phyloP scores from a whole-genome alignment of 92 coral and sea anemone genomes.

The Heliopora coerulea region DNA sequence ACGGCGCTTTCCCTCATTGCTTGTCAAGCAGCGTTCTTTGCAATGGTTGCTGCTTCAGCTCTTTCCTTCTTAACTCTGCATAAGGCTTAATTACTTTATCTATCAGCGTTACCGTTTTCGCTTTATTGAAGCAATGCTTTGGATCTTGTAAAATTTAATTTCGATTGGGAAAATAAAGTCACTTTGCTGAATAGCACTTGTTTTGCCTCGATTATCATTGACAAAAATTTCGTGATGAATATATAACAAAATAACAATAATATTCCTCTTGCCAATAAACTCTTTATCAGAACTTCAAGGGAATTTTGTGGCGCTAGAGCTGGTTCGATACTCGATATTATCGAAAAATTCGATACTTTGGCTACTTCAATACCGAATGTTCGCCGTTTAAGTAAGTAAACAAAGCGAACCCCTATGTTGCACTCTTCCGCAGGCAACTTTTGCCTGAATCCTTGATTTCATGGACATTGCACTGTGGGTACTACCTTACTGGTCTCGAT shows the following conservation, averaged over 20 bases:
- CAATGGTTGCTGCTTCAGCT: slow-evolving; percentile 46
- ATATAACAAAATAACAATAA: slow-evolving; percentile 33
- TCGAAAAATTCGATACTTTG: too few relatives aligned
- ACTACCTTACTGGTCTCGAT: too few relatives aligned
- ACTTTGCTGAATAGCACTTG: slow-evolving; percentile 24
- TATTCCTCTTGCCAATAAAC: slow-evolving; percentile 30
- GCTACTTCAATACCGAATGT: too few relatives aligned
- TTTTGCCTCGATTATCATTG: slow-evolving; percentile 42
- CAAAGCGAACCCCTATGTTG: too few relatives aligned
- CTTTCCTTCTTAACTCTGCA: slow-evolving; percentile 42
- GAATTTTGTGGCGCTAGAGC: slow-evolving; percentile 66
- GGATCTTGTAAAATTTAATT: slow-evolving; percentile 50
- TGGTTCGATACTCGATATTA: too few relatives aligned
- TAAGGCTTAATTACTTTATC: slow-evolving; percentile 50
- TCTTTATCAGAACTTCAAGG: slow-evolving; percentile 54
- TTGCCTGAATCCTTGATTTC: too few relatives aligned
- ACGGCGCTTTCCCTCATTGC: slow-evolving; percentile 9
- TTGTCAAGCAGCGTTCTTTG: slow-evolving; percentile 54
- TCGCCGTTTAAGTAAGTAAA: too few relatives aligned
- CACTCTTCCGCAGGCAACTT: too few relatives aligned
- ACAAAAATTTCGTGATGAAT: slow-evolving; percentile 42
- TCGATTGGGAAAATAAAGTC: slow-evolving; percentile 57
- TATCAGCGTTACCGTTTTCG: slow-evolving; percentile 52
- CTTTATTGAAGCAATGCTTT: slow-evolving; percentile 46
- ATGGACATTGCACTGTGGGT: too few relatives aligned